Evolutionary conservation across 2,888 invertebrate genomes (phyloP).

Genomic region (Ennomos quercinarius): DNA sequence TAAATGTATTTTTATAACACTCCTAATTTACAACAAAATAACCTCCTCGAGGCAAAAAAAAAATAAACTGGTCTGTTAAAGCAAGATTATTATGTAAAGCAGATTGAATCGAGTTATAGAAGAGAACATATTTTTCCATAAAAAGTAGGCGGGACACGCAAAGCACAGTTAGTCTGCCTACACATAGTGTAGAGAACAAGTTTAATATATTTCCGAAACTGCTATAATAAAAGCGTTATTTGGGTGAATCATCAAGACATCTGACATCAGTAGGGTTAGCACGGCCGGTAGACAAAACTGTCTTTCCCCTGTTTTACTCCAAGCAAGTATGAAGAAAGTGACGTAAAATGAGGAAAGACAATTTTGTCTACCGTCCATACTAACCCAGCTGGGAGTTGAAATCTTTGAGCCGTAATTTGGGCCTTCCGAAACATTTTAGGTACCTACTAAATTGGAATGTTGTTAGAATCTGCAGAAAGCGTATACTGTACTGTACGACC

Average conservation of each 20-base stretch:
- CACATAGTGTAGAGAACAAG: conserved; percentile 36
- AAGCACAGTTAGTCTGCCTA: conserved; percentile 26
- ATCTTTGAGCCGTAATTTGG: conserved; percentile 15
- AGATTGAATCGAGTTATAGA: background rate
- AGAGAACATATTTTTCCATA: conserved; percentile 6
- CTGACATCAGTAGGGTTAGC: too few relatives aligned
- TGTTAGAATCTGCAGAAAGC: too few relatives aligned
- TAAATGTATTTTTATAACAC: background rate
- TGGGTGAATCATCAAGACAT: conserved; percentile 40
- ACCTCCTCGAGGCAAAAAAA: background rate
- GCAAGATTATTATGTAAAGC: conserved; percentile 10
- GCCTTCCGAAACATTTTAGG: conserved; percentile 9
- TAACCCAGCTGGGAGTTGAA: too few relatives aligned
- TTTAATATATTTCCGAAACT: conserved; percentile 36
- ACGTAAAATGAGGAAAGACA: too few relatives aligned
- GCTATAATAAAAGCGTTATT: conserved; percentile 28
- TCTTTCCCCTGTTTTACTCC: too few relatives aligned
- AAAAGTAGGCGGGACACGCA: conserved; percentile 19
- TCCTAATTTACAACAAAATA: background rate
- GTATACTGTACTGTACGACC: too few relatives aligned
- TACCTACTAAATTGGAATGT: too few relatives aligned
- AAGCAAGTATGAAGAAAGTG: too few relatives aligned
- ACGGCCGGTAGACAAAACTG: too few relatives aligned
- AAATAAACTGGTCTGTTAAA: conserved; percentile 2
- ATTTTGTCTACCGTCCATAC: too few relatives aligned